Percentiles rank a stretch among this genome's conserved stretches.
phyloP scores from a whole-genome alignment of 2,888 invertebrate species.

The Osmoderma eremita region DNA sequence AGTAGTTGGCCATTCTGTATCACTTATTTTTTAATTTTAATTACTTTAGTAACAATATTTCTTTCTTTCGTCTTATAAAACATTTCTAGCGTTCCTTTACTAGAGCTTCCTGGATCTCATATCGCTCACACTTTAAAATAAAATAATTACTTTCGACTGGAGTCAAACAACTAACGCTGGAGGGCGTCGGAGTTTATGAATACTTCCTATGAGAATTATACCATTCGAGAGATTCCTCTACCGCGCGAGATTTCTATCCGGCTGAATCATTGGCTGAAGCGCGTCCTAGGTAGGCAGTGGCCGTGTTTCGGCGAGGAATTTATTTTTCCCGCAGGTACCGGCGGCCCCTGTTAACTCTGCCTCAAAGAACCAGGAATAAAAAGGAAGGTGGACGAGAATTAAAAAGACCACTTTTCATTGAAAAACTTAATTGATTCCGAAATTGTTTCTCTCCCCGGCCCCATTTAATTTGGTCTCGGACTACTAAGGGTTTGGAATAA shows the following conservation, averaged over 20 bases:
- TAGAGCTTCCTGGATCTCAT: too few species aligned
- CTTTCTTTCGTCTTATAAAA: too few species aligned
- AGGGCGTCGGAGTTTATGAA: slow-evolving; percentile 8
- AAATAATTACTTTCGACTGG: slow-evolving; percentile 4
- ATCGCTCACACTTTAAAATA: too few species aligned
- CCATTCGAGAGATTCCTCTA: too few species aligned
- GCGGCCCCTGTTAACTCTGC: neutral
- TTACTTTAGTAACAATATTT: too few species aligned
- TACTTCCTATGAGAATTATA: slow-evolving; percentile 3
- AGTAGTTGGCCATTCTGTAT: too few species aligned
- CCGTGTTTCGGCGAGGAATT: neutral
- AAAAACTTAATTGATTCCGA: slow-evolving; percentile 21
- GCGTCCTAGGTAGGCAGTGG: too few species aligned
- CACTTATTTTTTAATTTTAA: too few species aligned
- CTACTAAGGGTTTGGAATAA: slow-evolving; percentile 20
- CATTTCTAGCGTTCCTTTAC: too few species aligned
- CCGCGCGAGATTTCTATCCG: slow-evolving; percentile 1
- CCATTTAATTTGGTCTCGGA: slow-evolving; percentile 7
- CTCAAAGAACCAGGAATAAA: neutral
- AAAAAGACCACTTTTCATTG: slow-evolving; percentile 18
- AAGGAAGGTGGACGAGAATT: neutral
- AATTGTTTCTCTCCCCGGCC: slow-evolving; percentile 15
- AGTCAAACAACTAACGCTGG: neutral
- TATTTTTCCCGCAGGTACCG: neutral
- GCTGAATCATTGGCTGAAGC: neutral